These are phyloP conservation scores for Poecilus cupreus DNA, from an alignment of 2,888 invertebrate genomes.

Conservation along the genomic window DNA sequence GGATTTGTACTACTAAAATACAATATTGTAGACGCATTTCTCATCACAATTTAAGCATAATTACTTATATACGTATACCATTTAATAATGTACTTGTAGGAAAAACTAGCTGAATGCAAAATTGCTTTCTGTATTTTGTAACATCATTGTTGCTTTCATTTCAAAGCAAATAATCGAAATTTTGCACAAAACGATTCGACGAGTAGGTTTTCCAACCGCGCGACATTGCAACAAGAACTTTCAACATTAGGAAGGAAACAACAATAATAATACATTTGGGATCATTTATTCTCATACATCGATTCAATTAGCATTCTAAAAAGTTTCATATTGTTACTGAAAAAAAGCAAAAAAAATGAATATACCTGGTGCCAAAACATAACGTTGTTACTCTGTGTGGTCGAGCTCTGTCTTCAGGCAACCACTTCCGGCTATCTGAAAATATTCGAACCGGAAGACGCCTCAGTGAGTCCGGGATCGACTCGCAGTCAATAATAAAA, in stretches of 20 bases:
- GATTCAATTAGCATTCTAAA: conserved; percentile 71
- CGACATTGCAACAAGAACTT: not conserved
- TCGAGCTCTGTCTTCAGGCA: not conserved
- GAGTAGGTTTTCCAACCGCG: conserved; percentile 13
- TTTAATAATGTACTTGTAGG: conserved; percentile 63
- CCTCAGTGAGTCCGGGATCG: not conserved
- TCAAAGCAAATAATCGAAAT: conserved; percentile 58
- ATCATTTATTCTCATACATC: conserved; percentile 69
- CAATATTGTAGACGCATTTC: conserved; percentile 71
- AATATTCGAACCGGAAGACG: not conserved
- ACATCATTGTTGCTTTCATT: conserved; percentile 69
- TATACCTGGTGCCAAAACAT: conserved; percentile 72
- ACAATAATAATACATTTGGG: conserved; percentile 60
- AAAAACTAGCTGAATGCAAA: conserved; percentile 65
- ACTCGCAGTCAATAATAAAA: conserved; percentile 55
- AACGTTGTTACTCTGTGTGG: conserved; percentile 59
- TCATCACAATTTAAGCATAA: conserved; percentile 70
- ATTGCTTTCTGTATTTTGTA: conserved; percentile 70
- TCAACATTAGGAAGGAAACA: conserved; percentile 41
- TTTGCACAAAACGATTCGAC: conserved; percentile 55
- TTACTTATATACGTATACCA: conserved; percentile 64
- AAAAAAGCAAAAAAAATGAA: conserved; percentile 61
- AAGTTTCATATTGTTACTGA: conserved; percentile 67
- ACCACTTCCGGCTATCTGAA: not conserved
- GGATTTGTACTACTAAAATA: conserved; percentile 67